phyloP scores from a whole-genome alignment of 2,888 invertebrate genomes.

The Heterodera filipjevi region DNA sequence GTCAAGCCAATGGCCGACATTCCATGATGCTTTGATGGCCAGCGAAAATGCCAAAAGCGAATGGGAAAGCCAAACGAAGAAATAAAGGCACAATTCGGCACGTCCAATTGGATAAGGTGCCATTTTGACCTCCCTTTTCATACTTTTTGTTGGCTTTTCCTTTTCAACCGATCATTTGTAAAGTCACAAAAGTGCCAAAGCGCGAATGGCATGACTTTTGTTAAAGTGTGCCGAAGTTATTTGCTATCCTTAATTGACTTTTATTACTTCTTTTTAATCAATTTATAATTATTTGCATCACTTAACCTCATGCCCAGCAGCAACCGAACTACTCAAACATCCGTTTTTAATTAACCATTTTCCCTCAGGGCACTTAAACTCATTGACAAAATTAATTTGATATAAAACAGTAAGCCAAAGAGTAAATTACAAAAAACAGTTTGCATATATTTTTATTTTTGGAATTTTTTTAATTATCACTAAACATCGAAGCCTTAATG shows the following conservation, averaged over 20 bases:
- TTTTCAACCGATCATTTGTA: neutral
- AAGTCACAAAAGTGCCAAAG: neutral
- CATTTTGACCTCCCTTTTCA: neutral
- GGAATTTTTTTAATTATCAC: neutral
- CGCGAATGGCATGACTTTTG: neutral
- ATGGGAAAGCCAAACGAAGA: constrained; percentile 52
- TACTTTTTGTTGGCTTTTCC: neutral
- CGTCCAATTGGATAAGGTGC: neutral
- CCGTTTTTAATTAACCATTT: no score
- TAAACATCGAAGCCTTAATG: neutral
- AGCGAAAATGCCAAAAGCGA: constrained; percentile 49
- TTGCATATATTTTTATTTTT: constrained; percentile 11
- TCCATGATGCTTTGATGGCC: constrained; percentile 46
- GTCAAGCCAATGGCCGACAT: constrained; percentile 47
- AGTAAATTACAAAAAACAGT: neutral
- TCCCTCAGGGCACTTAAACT: no score
- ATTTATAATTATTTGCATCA: no score
- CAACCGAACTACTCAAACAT: no score
- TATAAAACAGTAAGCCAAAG: no score
- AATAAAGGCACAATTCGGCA: constrained; percentile 33
- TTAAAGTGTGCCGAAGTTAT: no score
- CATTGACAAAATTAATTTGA: no score
- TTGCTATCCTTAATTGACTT: no score
- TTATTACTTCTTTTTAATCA: no score
- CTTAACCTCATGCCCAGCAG: no score